Evolutionary conservation across 2,797 vertebrate species (phyloP).

Genomic region (Ataeniobius toweri): DNA sequence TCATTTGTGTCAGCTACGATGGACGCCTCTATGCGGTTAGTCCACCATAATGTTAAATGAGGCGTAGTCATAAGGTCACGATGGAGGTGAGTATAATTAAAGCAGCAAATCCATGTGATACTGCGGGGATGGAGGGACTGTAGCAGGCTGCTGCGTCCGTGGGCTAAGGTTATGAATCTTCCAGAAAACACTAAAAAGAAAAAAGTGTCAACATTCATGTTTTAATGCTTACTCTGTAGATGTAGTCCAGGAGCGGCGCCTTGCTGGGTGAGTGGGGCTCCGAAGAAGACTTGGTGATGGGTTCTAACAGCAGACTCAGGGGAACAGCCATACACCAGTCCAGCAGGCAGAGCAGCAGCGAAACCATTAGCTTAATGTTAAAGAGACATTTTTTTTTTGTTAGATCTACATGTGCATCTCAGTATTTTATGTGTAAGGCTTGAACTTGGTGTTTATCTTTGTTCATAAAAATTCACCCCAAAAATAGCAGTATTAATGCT

Average conservation of each 20-base stretch:
- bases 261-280: conserved; percentile 84
- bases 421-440: neutral
- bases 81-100: conserved; percentile 67
- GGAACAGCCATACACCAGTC: conserved; percentile 98
- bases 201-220: neutral
- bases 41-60: conserved; percentile 59
- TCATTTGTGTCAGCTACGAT: neutral
- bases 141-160: conserved; percentile 35
- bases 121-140: conserved; percentile 26
- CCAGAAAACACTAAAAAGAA: conserved; percentile 10
- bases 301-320: conserved; percentile 87
- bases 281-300: conserved; percentile 82
- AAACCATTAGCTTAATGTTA: conserved; percentile 89
- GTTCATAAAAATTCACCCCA: neutral
- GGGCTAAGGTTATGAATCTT: conserved; percentile 9
- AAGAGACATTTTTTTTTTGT: conserved; percentile 6
- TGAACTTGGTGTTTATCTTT: neutral
- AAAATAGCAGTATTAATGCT: neutral
- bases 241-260: conserved; percentile 92
- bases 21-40: conserved; percentile 13
- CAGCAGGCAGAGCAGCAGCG: conserved; percentile 92
- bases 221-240: conserved; percentile 90
- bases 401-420: neutral
- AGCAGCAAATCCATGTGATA: conserved; percentile 42
- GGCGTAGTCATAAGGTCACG: conserved; percentile 58